Evolutionary conservation across 2,888 invertebrate species (phyloP), one percentile per base, ranked within the genome.

Genomic region (Chydorus sphaericus): DNA sequence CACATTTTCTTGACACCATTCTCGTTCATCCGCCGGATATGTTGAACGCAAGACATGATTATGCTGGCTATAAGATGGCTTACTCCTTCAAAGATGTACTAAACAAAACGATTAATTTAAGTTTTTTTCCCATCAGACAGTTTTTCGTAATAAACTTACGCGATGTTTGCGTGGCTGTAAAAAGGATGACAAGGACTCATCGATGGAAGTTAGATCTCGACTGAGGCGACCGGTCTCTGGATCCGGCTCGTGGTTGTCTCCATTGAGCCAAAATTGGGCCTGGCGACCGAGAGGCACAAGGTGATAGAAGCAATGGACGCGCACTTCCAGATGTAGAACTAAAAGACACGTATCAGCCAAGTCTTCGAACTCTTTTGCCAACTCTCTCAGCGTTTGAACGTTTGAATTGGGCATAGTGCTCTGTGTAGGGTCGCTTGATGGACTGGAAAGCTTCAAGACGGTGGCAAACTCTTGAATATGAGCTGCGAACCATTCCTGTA

Each of bases 271-370:
- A 58, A 60, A 63, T 68, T 36, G 68, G 65, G 61, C 66, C 65
- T 60, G 74, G 62, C 57, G 69, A 64, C 60, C 67, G 63, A 62
- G 67, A 4, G 83, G 80, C 57, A 79, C 77, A 61, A 96, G 74
- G 73, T 91, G 92, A 73, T 90, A 90, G 74, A 96, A 94, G 71
- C 94, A 96, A 68, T 93, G 92, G 44, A 96, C 92, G 58, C 93
- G 79, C 59, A 86, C 79, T 77, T 97, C 96, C 62, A 96, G 75
- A 75, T 96, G 94, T 55, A 96, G 73, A 58, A 96, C 82, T 39
- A 97, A 73, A 58, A 96, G 76, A 66, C 93, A 93, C 55, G 87
- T 91, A 66, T 92, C 87, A 1, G 91, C 83, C 56, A 93, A 76
- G 64, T 91, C 89, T 66, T 90, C 85, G 67, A 90, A 91, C 61